phyloP scores from a whole-genome alignment of 2,797 vertebrate species.

The Leptatherina wallacei region DNA sequence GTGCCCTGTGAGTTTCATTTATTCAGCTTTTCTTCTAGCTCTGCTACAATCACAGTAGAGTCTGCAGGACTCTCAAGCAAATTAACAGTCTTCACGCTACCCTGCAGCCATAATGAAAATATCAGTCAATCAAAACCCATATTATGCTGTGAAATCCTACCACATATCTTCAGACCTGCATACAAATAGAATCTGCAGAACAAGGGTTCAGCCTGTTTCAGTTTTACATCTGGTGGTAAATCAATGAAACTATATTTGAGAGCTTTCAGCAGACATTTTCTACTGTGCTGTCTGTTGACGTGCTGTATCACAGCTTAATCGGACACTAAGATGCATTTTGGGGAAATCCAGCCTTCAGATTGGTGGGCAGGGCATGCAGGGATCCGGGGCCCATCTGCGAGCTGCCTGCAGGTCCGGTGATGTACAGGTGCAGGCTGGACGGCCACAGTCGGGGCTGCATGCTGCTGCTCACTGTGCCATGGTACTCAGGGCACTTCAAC shows the following conservation, averaged over 20 bases:
- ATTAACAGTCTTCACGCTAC: slow-evolving; percentile 79
- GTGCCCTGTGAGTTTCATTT: slow-evolving; percentile 78
- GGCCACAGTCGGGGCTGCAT: slow-evolving; percentile 79
- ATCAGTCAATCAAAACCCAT: slow-evolving; percentile 81
- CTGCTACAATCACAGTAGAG: slow-evolving; percentile 72
- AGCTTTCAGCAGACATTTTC: slow-evolving; percentile 18
- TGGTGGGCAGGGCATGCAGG: slow-evolving; percentile 32
- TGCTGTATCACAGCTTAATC: slow-evolving; percentile 36
- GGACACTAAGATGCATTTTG: slow-evolving; percentile 34
- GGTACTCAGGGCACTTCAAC: slow-evolving; percentile 90
- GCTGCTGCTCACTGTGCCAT: slow-evolving; percentile 84
- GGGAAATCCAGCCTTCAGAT: slow-evolving; percentile 40
- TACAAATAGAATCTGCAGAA: slow-evolving; percentile 69
- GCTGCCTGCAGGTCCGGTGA: slow-evolving; percentile 78
- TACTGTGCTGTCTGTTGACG: slow-evolving; percentile 16
- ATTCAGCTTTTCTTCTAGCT: slow-evolving; percentile 76
- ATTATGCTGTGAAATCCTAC: slow-evolving; percentile 70
- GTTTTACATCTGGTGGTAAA: slow-evolving; percentile 28
- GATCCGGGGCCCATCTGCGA: slow-evolving; percentile 64
- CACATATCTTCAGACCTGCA: slow-evolving; percentile 68
- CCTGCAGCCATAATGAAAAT: slow-evolving; percentile 82
- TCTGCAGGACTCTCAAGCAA: slow-evolving; percentile 81
- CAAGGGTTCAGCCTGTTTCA: slow-evolving; percentile 35
- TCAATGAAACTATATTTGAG: slow-evolving; percentile 30
- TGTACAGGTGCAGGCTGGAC: slow-evolving; percentile 80